Percentiles rank a stretch among this genome's conserved stretches.
Evolutionary conservation across 2,113 vertebrate genomes (phyloP).

Genomic region (Alouatta palliata): DNA sequence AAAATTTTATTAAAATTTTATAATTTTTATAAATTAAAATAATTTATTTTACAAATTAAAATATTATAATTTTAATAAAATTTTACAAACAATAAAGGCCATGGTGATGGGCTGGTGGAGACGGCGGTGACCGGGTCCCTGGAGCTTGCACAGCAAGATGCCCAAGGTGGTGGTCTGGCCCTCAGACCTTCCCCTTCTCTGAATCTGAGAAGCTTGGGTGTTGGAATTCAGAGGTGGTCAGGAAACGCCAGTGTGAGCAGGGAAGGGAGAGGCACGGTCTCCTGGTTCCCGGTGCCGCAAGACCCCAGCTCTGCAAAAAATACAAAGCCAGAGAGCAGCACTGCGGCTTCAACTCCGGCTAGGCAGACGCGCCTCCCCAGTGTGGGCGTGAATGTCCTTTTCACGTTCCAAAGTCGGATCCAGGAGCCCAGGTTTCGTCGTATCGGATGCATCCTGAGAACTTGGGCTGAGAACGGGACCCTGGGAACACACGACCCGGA

Average conservation of each 20-base stretch:
- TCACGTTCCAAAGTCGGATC: background rate
- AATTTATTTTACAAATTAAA: too few relatives aligned
- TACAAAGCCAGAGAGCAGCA: background rate
- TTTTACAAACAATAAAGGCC: too few relatives aligned
- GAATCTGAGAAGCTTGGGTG: background rate
- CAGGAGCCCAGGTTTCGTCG: rapidly evolving
- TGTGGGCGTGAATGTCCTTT: background rate
- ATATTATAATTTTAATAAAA: too few relatives aligned
- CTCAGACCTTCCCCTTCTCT: too few relatives aligned
- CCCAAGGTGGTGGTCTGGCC: too few relatives aligned
- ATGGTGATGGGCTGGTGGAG: background rate
- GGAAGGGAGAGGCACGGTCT: too few relatives aligned
- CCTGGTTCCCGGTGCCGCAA: background rate
- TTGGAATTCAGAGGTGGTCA: background rate
- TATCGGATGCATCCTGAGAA: background rate
- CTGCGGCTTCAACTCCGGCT: too few relatives aligned
- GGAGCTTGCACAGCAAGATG: background rate
- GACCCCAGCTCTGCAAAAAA: too few relatives aligned
- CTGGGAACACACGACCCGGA: rapidly evolving
- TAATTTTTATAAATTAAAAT: too few relatives aligned
- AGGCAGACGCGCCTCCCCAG: too few relatives aligned
- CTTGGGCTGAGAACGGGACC: background rate
- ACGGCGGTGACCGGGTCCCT: rapidly evolving
- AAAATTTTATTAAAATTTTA: too few relatives aligned
- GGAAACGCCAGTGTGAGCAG: background rate